phyloP scores from a whole-genome alignment of 2,888 invertebrate species.

The Luperina nickerlii region DNA sequence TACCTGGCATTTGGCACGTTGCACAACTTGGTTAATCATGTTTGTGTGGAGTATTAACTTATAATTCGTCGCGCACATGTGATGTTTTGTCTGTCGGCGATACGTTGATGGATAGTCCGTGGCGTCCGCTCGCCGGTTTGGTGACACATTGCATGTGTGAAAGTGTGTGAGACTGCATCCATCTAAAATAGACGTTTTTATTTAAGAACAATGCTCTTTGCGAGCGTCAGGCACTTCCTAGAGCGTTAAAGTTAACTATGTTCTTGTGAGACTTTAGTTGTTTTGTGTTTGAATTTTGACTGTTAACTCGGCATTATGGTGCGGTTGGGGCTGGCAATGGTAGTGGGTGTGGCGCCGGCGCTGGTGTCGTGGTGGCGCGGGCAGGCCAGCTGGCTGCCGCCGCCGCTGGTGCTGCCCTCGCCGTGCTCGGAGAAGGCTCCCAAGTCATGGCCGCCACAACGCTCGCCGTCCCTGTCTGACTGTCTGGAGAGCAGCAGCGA shows the following conservation, averaged over 20 bases:
- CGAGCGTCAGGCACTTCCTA: slow-evolving; percentile 70
- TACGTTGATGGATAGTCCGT: slow-evolving; percentile 78
- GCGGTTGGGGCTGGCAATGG: slow-evolving; percentile 87
- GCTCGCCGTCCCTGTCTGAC: slow-evolving; percentile 88
- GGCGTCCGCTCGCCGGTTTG: slow-evolving; percentile 75
- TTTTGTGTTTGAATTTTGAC: slow-evolving; percentile 32
- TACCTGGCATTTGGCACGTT: slow-evolving; percentile 68
- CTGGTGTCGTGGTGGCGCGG: slow-evolving; percentile 89
- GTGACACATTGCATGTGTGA: slow-evolving; percentile 80
- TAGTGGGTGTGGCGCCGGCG: slow-evolving; percentile 88
- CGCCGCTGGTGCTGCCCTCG: slow-evolving; percentile 74
- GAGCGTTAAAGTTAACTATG: slow-evolving; percentile 67
- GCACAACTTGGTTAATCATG: slow-evolving; percentile 56
- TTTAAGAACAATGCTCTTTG: slow-evolving; percentile 80
- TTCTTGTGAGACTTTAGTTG: slow-evolving; percentile 59
- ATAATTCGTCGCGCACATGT: slow-evolving; percentile 68
- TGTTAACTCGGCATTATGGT: slow-evolving; percentile 78
- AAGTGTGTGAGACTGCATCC: slow-evolving; percentile 81
- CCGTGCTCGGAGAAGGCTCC: slow-evolving; percentile 77
- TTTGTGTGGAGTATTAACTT: slow-evolving; percentile 60
- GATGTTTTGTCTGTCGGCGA: slow-evolving; percentile 58
- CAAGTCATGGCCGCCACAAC: slow-evolving; percentile 79
- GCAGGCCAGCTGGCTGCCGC: slow-evolving; percentile 76
- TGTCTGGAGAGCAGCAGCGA: slow-evolving; percentile 87
- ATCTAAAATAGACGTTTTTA: slow-evolving; percentile 85